Percentiles rank a stretch among this genome's conserved stretches.
These are phyloP conservation scores for Morpho helenor DNA, from an alignment of 2,888 invertebrate species.

Conservation along the genomic window DNA sequence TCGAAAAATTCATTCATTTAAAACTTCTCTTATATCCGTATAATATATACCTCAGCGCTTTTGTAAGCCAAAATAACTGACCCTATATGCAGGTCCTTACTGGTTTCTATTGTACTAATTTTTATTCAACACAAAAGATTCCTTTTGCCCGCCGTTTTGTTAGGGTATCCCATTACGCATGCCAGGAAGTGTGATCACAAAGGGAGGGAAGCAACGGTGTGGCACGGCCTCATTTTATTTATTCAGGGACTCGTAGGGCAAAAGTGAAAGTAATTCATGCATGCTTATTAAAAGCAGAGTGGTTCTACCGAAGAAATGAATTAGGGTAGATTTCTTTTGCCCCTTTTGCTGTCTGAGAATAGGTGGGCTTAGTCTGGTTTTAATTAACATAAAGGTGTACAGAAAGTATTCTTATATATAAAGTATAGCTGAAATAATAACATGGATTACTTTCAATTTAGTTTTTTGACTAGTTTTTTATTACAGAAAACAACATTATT, in stretches of 20 bases:
- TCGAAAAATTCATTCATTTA: no score
- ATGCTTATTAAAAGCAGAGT: conserved; percentile 65
- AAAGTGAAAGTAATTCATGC: conserved; percentile 66
- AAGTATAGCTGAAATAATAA: not conserved
- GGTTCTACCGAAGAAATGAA: conserved; percentile 51
- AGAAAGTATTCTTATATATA: not conserved
- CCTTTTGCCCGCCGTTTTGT: conserved; percentile 50
- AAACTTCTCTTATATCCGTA: no score
- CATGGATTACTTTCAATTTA: no score
- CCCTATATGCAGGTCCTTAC: conserved; percentile 28
- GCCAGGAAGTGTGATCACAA: conserved; percentile 64
- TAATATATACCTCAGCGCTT: conserved; percentile 1
- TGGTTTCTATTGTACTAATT: conserved; percentile 50
- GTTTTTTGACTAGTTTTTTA: no score
- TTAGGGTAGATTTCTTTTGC: conserved; percentile 33
- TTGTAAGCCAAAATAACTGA: conserved; percentile 21
- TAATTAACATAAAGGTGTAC: not conserved
- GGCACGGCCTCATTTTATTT: conserved; percentile 66
- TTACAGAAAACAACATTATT: no score
- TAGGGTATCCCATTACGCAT: conserved; percentile 68
- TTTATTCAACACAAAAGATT: conserved; percentile 62
- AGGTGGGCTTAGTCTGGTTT: not conserved
- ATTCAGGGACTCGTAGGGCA: conserved; percentile 57
- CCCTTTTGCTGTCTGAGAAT: conserved; percentile 4
- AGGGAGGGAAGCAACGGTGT: conserved; percentile 60